Evolutionary conservation across 2,888 invertebrate species (phyloP).

Genomic region (Calliopum simillimum): DNA sequence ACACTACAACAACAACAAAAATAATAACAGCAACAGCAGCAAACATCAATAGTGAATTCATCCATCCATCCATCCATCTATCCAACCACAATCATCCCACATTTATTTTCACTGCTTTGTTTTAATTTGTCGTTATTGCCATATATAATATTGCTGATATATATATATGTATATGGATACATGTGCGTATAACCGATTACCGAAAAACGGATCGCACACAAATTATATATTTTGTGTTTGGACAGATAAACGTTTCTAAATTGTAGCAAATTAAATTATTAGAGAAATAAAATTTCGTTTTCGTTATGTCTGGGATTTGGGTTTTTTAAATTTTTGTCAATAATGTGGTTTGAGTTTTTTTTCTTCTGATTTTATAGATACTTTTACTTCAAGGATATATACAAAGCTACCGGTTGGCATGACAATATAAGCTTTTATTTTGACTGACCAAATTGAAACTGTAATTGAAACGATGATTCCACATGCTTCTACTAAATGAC

Average conservation of each 20-base stretch:
- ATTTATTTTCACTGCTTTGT: slow-evolving; percentile 31
- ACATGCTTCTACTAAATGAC: no score
- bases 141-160: no score
- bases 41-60: slow-evolving; percentile 18
- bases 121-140: slow-evolving; percentile 9
- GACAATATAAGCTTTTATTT: no score
- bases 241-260: slow-evolving; percentile 63
- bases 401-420: no score
- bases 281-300: slow-evolving; percentile 51
- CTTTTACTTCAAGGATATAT: no score
- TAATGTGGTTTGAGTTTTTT: neutral
- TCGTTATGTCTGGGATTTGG: slow-evolving; percentile 28
- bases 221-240: slow-evolving; percentile 36
- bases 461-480: no score
- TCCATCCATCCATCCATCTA: neutral
- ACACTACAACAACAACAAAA: neutral
- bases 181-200: neutral
- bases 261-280: slow-evolving; percentile 66
- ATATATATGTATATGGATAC: slow-evolving; percentile 11
- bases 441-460: no score
- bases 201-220: slow-evolving; percentile 7
- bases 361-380: neutral
- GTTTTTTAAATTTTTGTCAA: neutral
- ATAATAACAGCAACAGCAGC: slow-evolving; percentile 19
- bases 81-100: neutral